Base-by-base conservation (phyloP, 2,888 invertebrate genomes). In the Drosophila mulleri region DNA sequence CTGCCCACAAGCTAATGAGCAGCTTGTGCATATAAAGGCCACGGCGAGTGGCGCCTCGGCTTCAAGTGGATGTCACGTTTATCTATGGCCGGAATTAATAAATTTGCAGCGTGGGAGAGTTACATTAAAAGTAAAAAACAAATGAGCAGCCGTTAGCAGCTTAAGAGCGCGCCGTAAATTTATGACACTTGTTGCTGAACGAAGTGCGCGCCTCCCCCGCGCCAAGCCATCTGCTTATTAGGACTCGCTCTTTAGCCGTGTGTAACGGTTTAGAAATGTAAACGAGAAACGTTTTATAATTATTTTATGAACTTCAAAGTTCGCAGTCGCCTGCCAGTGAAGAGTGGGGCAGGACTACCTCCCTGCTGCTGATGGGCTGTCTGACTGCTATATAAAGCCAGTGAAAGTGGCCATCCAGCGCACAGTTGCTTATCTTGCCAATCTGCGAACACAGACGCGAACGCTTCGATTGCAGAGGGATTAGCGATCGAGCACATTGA, bases 261-360 rank as follows among this genome's bases (percentile, higher is more conserved):
- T 89, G 85, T 87, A 90, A 89, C 90, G 89, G 80, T 79, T 83
- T 83, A 82, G 90, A 90, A 90, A 90, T 73, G 85, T 85, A 79
- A 80, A 83, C 83, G 89, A 80, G 83, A 81, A 73, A 73, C 83
- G 82, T 86, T 88, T 88, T 84, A 82, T 88, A 89, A 88, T 88
- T 88, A 88, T 88, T 88, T 88, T 88, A 89, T 89, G 87, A 81
- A 81, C 88, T 86, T 88, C 88, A 85, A 88, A 85, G 86, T 82
- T 73, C 66, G 60, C 72, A 57, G 44, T 53, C 63, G 64, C 48
- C 48, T 14, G 64, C 47, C 39, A 16, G 37, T 6, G 4, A 59
- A 52, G 62, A 64, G 72, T 69, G 71, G 50, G 68, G 11, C 42
- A 47, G 39, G 32, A 54, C 63, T 12, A 20, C 56, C 37, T 29